phyloP scores from a whole-genome alignment of 2,888 invertebrate genomes.

The Apotomis betuletana region DNA sequence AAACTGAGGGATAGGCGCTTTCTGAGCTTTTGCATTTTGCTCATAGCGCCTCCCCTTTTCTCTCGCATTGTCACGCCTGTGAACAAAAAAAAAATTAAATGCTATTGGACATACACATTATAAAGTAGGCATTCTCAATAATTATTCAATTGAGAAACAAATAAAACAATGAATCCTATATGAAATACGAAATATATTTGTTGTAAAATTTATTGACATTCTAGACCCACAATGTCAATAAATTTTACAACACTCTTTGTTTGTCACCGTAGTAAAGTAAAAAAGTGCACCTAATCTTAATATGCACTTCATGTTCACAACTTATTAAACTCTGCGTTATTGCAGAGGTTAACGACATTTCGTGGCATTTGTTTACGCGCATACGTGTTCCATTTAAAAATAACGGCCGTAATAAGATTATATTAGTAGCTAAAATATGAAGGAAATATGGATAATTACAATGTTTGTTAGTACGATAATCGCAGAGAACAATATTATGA shows the following conservation, averaged over 20 bases:
- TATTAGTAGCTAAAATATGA: constrained; percentile 3
- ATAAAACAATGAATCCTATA: not conserved
- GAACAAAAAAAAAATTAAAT: constrained; percentile 61
- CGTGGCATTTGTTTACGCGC: constrained; percentile 13
- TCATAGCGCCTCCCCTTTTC: constrained; percentile 95
- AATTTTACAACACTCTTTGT: no score
- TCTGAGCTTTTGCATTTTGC: constrained; percentile 96
- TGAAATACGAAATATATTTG: no score
- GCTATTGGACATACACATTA: not conserved
- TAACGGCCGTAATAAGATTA: constrained; percentile 25
- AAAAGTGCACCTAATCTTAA: not conserved
- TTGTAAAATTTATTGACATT: no score
- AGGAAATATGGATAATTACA: not conserved
- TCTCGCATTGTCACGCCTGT: constrained; percentile 95
- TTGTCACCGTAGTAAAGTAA: not conserved
- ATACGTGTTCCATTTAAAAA: constrained; percentile 35
- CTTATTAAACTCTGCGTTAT: constrained; percentile 24
- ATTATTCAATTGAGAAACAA: not conserved
- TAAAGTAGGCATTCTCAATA: no score
- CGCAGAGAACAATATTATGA: not conserved
- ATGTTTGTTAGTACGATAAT: not conserved
- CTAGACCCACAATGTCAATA: no score
- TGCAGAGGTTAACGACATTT: constrained; percentile 31
- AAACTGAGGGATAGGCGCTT: constrained; percentile 98
- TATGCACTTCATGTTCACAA: constrained; percentile 14